A percentile compares a stretch with the other conserved stretches of the same genome.
phyloP scores from a whole-genome alignment of 2,113 vertebrate species.

The Siphamia tubifer region DNA sequence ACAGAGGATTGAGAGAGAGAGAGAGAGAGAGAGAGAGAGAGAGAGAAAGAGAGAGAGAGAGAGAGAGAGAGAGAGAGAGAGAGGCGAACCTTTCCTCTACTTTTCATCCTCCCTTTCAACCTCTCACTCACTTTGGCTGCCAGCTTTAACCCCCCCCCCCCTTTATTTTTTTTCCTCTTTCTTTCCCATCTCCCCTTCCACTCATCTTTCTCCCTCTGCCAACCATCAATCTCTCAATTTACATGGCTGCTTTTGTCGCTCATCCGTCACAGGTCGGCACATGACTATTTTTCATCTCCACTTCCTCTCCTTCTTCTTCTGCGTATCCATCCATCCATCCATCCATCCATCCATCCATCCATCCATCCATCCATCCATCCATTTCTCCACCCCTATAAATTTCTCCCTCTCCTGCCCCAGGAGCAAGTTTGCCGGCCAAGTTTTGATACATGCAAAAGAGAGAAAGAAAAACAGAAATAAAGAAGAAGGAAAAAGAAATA shows the following conservation, averaged over 20 bases:
- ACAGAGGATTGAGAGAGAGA: conserved; percentile 29
- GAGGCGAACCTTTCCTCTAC: conserved; percentile 59
- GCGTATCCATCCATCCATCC: conserved; percentile 19
- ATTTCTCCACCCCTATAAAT: conserved; percentile 3
- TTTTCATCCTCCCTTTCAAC: conserved; percentile 60
- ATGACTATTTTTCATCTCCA: conserved; percentile 38
- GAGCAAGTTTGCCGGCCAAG: conserved; percentile 30
- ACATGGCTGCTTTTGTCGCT: conserved; percentile 30
- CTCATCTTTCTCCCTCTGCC: conserved; percentile 3
- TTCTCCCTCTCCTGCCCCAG: conserved; percentile 6
- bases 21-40: conserved; percentile 40
- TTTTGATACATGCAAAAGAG: conserved; percentile 29
- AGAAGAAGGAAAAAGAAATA: background rate
- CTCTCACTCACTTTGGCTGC: conserved; percentile 62
- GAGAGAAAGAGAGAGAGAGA: conserved; percentile 33
- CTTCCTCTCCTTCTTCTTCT: conserved; percentile 19
- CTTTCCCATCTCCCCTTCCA: background rate
- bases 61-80: conserved; percentile 29
- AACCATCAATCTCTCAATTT: conserved; percentile 33
- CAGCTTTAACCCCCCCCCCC: conserved; percentile 41
- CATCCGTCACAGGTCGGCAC: conserved; percentile 46
- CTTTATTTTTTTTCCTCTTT: conserved; percentile 5
- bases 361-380: conserved; percentile 32
- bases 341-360: conserved; percentile 28
- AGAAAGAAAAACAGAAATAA: background rate